Conservation (phyloP, 2,888 invertebrate genomes). For the Chouioia cunea region DNA sequence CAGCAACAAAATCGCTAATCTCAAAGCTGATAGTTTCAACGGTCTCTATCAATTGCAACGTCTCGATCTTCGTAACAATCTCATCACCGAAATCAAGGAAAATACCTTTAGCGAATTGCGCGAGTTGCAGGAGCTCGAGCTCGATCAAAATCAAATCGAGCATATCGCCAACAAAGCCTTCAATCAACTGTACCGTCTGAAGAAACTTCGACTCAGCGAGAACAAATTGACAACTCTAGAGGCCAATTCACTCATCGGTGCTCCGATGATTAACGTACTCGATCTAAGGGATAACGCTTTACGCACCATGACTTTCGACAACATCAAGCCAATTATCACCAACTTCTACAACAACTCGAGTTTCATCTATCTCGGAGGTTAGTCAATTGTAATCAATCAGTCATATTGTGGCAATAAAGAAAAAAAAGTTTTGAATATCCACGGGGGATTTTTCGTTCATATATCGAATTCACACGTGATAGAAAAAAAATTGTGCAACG, state of each 20-base stretch:
- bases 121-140: conserved; percentile 77
- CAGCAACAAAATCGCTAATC: conserved; percentile 79
- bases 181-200: conserved; percentile 80
- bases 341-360: conserved; percentile 82
- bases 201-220: conserved; percentile 80
- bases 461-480: too few relatives aligned
- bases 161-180: conserved; percentile 84
- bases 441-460: too few relatives aligned
- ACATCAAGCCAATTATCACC: conserved; percentile 82
- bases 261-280: conserved; percentile 79
- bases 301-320: conserved; percentile 82
- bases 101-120: conserved; percentile 85
- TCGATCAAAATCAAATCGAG: conserved; percentile 79
- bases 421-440: neutral
- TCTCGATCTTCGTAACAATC: conserved; percentile 81
- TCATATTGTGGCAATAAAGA: neutral
- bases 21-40: conserved; percentile 83
- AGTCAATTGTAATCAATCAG: conserved; percentile 62
- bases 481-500: too few relatives aligned
- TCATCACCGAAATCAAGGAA: conserved; percentile 82
- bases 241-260: conserved; percentile 80
- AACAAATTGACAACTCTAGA: conserved; percentile 82
- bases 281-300: conserved; percentile 84
- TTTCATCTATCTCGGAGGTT: conserved; percentile 83
- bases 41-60: conserved; percentile 81